A percentile compares a stretch with the other conserved stretches of the same genome.
These are phyloP conservation scores for Maniola hyperantus DNA, from an alignment of 2,888 invertebrate species.

Conservation along the genomic window DNA sequence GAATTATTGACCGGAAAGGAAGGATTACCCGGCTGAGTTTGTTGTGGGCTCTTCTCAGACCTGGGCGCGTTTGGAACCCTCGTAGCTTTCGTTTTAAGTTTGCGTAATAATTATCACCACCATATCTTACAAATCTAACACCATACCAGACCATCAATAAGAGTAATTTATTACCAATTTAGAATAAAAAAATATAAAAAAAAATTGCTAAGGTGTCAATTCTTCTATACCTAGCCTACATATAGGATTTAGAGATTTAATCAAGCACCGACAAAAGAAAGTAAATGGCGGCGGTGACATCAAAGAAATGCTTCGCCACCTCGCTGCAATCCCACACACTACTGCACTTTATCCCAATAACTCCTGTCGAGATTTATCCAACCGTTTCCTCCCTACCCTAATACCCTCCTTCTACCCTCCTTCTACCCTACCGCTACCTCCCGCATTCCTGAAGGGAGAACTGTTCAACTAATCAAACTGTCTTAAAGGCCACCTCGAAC, in stretches of 20 bases:
- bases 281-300: slow-evolving; percentile 1
- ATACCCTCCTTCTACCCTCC: background rate
- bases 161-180: no score
- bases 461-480: slow-evolving; percentile 73
- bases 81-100: no score
- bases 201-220: no score
- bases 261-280: slow-evolving; percentile 3
- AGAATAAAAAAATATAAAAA: no score
- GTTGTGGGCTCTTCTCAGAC: no score
- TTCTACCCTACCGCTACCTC: background rate
- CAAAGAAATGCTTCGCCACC: slow-evolving; percentile 28
- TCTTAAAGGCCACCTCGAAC: slow-evolving; percentile 67
- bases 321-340: slow-evolving; percentile 16
- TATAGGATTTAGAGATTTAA: slow-evolving; percentile 5
- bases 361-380: slow-evolving; percentile 24
- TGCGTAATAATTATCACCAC: no score
- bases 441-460: slow-evolving; percentile 43
- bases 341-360: slow-evolving; percentile 27
- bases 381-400: slow-evolving; percentile 17
- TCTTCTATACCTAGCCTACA: no score
- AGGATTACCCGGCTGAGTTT: no score
- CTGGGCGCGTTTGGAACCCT: no score
- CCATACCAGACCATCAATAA: no score
- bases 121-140: no score
- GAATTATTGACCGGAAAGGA: no score